These are phyloP conservation scores for Archocentrus centrarchus DNA, from an alignment of 2,113 vertebrate species.

Conservation along the genomic window DNA sequence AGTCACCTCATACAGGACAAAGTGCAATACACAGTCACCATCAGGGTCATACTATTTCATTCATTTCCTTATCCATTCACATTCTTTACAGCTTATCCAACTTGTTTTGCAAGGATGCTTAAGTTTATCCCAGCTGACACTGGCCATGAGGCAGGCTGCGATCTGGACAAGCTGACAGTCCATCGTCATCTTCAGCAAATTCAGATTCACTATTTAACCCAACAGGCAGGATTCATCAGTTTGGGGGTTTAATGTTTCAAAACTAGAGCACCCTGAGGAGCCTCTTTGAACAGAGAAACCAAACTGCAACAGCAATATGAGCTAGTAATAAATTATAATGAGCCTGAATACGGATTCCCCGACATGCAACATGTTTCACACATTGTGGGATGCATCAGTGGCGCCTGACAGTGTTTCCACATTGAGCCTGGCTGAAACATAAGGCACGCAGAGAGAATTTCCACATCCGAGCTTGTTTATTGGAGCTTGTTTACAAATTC, in stretches of 20 bases:
- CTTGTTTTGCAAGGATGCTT: neutral
- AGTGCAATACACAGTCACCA: neutral
- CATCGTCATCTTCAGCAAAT: neutral
- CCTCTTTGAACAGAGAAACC: neutral
- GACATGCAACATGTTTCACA: neutral
- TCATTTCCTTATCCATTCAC: neutral
- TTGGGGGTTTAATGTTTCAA: neutral
- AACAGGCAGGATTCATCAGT: rapidly evolving
- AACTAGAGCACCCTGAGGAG: neutral
- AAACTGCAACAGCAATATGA: conserved; percentile 5
- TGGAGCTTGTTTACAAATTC: conserved; percentile 20
- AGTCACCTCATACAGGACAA: neutral
- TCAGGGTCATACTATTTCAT: neutral
- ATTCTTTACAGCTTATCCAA: neutral
- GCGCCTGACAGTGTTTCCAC: conserved; percentile 19
- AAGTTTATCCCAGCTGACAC: neutral
- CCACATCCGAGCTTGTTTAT: conserved; percentile 14
- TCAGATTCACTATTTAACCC: neutral
- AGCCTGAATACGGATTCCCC: conserved; percentile 23
- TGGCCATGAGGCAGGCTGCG: neutral
- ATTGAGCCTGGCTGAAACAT: conserved; percentile 22
- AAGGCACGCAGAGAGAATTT: conserved; percentile 4
- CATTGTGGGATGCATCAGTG: conserved; percentile 26
- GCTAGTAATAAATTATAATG: conserved; percentile 3
- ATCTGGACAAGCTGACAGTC: neutral